Conservation (phyloP, 2,113 vertebrate genomes). For the Coreoperca whiteheadi region DNA sequence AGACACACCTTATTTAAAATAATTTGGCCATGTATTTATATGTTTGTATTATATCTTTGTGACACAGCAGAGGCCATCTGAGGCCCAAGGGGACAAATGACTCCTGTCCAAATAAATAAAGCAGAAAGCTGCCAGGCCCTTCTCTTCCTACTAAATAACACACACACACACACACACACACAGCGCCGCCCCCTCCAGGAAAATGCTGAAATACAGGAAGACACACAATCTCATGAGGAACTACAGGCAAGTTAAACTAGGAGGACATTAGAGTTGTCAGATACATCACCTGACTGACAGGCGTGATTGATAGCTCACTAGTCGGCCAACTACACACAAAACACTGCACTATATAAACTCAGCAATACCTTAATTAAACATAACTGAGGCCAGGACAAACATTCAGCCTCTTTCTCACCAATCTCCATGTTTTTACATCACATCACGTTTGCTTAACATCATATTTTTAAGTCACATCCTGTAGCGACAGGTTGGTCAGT, state of each 20-base stretch:
- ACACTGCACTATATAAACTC: neutral
- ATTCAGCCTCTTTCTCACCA: neutral
- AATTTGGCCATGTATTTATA: slow-evolving; percentile 5
- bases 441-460: slow-evolving; percentile 17
- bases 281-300: slow-evolving; percentile 14
- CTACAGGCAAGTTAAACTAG: slow-evolving; percentile 7
- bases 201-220: slow-evolving; percentile 54
- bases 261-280: neutral
- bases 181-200: too few species aligned
- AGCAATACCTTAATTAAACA: neutral
- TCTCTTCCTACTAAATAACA: slow-evolving; percentile 28
- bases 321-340: neutral
- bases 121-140: slow-evolving; percentile 29
- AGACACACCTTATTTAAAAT: slow-evolving; percentile 12
- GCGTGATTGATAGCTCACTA: neutral
- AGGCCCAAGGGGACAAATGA: slow-evolving; percentile 19
- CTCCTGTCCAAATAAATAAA: slow-evolving; percentile 54
- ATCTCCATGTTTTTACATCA: slow-evolving; percentile 6
- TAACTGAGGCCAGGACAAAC: neutral
- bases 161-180: slow-evolving; percentile 17
- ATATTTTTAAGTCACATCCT: slow-evolving; percentile 44
- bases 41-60: slow-evolving; percentile 35
- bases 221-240: slow-evolving; percentile 26
- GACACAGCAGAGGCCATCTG: slow-evolving; percentile 27
- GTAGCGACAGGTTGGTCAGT: neutral